Evolutionary conservation across 2,797 vertebrate species (phyloP).

Genomic region (Mus caroli): DNA sequence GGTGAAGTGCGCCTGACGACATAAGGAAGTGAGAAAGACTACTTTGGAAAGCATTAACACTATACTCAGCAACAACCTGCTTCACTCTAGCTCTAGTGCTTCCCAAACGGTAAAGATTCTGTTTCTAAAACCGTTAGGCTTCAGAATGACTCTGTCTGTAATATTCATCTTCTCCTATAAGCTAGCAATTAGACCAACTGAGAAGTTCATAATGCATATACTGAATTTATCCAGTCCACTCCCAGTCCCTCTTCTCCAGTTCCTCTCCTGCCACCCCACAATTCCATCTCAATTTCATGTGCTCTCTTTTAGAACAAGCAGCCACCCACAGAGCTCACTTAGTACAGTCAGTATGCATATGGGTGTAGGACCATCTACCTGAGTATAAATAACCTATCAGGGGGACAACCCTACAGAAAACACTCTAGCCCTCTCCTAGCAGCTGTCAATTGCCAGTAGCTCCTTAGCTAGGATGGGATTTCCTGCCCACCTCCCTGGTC

Average conservation of each 20-base stretch:
- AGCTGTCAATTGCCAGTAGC: neutral
- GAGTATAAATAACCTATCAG: no score
- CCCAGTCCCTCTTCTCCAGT: no score
- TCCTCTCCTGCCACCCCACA: no score
- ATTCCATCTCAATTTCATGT: neutral
- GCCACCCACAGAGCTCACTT: no score
- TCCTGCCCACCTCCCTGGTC: neutral
- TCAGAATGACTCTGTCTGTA: slow-evolving; percentile 31
- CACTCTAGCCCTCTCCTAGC: neutral
- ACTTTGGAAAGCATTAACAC: slow-evolving; percentile 48
- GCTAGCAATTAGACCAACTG: neutral
- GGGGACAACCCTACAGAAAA: neutral
- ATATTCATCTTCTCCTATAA: slow-evolving; percentile 33
- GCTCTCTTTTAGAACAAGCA: neutral
- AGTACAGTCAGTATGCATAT: neutral
- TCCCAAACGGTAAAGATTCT: slow-evolving; percentile 31
- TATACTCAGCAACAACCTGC: slow-evolving; percentile 26
- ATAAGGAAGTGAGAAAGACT: slow-evolving; percentile 48
- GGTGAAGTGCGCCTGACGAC: neutral
- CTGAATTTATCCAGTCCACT: neutral
- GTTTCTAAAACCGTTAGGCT: slow-evolving; percentile 20
- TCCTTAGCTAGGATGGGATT: neutral
- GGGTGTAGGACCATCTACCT: neutral
- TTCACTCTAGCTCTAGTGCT: slow-evolving; percentile 44
- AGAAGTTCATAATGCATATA: neutral